Evolutionary conservation across 2,888 invertebrate species (phyloP), one percentile per base, ranked within the genome.

Genomic region (Nomada ruficornis): DNA sequence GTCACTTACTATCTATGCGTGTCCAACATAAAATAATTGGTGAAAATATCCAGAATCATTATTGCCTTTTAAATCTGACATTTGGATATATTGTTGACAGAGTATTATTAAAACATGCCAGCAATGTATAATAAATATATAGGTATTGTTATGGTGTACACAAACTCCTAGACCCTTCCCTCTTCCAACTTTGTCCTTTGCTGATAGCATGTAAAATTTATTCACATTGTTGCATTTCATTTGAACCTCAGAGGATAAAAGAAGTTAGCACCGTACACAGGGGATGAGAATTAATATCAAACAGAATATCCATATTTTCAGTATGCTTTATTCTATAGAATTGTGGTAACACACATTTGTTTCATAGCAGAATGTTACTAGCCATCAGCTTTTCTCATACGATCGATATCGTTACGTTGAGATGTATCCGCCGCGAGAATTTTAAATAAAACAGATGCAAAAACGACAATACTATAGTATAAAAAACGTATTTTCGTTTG

Each of bases 381-480:
- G 73, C 54, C 63, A 54, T 59, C 18, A 52, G 44, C 29, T 55
- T 20, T 54, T 63, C 23, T 68, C 52, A 64, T 69, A 57, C 63
- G 79, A 80, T 80, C 79, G 54, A 79, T 80, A 80, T 67, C 42
- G n/a, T 72, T 68, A 60, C 29, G 11, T 36, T 60, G 54, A 7
- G 36, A 65, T 77, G 18, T 11, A 36, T 52, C 20, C 47, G 44
- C 15, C n/a, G 42, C 23, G n/a, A 63, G 13, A 44, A 57, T 47
- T 75, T 67, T 15, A 36, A 36, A 60, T 10, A 18, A 50, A 47
- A 62, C 68, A 55, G 9, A 47, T 71, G 26, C 29, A 20, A 70
- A 60, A 36, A 60, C 26, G n/a, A 54, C 29, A 11, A 11, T 11
- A 36, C 18, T 2, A 5, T 7, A 52, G 0, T 29, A 15, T 13